A percentile compares a stretch with the other conserved stretches of the same genome.
Evolutionary conservation across 2,113 vertebrate species (phyloP).

Genomic region (Herpailurus yagouaroundi): DNA sequence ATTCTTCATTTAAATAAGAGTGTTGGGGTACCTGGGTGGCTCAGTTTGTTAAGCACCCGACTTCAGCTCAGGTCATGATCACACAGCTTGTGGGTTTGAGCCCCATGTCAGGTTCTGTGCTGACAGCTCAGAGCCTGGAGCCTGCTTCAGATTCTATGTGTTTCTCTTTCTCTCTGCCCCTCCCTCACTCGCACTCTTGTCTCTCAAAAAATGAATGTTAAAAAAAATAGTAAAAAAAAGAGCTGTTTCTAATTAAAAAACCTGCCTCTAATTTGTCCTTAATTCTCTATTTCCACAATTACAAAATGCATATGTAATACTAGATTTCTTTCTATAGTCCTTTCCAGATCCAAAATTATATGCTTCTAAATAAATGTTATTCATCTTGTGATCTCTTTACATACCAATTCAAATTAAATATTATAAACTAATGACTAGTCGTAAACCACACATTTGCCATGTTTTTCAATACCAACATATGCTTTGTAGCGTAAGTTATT

Average conservation of each 20-base stretch:
- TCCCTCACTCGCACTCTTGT: too few species aligned
- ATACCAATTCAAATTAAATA: constrained; percentile 18
- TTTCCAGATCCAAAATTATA: not conserved
- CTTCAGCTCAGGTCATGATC: not conserved
- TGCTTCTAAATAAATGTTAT: not conserved
- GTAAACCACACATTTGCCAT: not conserved
- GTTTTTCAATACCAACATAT: not conserved
- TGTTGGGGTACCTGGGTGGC: not conserved
- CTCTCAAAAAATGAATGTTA: not conserved
- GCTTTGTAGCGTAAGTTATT: not conserved
- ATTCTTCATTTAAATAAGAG: not conserved
- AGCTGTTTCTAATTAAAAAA: not conserved
- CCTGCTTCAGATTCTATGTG: not conserved
- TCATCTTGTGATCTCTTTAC: not conserved
- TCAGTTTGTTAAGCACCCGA: not conserved
- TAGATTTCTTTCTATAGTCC: not conserved
- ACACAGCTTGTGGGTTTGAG: not conserved
- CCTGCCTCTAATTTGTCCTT: not conserved
- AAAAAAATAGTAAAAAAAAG: not conserved
- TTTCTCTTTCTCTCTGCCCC: not conserved
- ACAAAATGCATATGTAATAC: not conserved
- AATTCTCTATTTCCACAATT: not conserved
- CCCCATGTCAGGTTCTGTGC: not conserved
- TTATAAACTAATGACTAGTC: not conserved
- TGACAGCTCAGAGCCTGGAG: not conserved